Percentiles rank a stretch among this genome's conserved stretches.
Conservation (phyloP, 2,888 invertebrate genomes). For the Mechanitis messenoides region DNA sequence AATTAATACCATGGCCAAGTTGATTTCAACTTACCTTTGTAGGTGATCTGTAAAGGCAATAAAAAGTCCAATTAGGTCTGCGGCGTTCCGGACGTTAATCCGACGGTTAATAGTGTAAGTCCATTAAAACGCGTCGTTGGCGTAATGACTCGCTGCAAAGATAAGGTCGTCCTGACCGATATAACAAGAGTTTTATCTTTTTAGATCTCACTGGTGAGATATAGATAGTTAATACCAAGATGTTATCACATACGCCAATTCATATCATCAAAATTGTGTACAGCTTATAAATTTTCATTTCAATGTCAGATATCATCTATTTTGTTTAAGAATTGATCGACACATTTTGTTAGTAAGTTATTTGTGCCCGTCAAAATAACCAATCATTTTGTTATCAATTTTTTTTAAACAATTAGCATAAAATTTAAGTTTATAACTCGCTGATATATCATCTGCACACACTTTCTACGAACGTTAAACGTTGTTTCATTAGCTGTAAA, state of each 20-base stretch:
- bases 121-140: conserved; percentile 28
- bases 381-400: too few relatives aligned
- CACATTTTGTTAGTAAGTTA: too few relatives aligned
- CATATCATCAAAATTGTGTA: too few relatives aligned
- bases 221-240: not conserved
- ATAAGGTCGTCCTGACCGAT: conserved; percentile 20
- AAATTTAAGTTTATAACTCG: too few relatives aligned
- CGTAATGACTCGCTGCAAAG: conserved; percentile 26
- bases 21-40: conserved; percentile 22
- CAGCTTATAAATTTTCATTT: too few relatives aligned
- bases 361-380: too few relatives aligned
- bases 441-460: too few relatives aligned
- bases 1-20: conserved; percentile 4
- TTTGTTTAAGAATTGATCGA: too few relatives aligned
- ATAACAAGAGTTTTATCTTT: not conserved
- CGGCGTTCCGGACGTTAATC: conserved; percentile 27
- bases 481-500: too few relatives aligned
- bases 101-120: conserved; percentile 28
- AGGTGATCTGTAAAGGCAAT: conserved; percentile 27
- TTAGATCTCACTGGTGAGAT: not conserved
- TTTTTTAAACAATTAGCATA: too few relatives aligned
- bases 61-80: conserved; percentile 29
- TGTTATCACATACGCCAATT: not conserved
- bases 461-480: too few relatives aligned
- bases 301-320: too few relatives aligned